Base-by-base conservation (phyloP, 2,797 vertebrate species). In the Allobates femoralis region DNA sequence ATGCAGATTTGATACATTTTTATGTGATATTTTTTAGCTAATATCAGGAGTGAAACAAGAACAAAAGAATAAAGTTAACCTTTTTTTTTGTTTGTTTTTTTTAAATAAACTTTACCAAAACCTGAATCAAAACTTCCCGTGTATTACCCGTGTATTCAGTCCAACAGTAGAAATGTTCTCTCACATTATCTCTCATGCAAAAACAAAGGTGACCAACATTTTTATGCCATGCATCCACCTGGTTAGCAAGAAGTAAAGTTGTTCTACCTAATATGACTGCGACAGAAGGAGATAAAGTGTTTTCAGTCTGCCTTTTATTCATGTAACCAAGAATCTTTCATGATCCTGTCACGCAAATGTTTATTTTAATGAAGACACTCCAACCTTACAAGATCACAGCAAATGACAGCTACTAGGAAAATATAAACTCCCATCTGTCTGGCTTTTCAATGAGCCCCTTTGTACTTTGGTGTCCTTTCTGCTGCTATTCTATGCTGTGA, bases 321-420 rank as follows among this genome's bases (percentile, higher is more conserved):
- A 16, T 18, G 46, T 30, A 74, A 50, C 56, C 85, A 30, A 76
- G 69, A 81, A 87, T 75, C 85, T 82, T 83, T 86, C 60, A 82
- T 58, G 76, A 79, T 81, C 55, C 67, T 81, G 82, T 85, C 58
- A 80, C 82, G 37, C 75, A 79, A 79, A 79, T 87, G 86, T 80
- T 84, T 87, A 79, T 87, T 80, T 81, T 85, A 88, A 88, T 81
- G 83, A 88, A 88, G 83, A 88, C 51, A 85, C 71, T 88, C 50
- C 51, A 85, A 60, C 26, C 50, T 64, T 81, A 77, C 34, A 16
- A 81, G 83, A 85, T 67, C 86, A 85, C 69, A 88, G 78, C 4
- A 73, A 86, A 83, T 82, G 88, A 87, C 46, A 75, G 60, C 37
- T 26, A 85, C 56, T 88, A 76, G 89, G 58, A 84, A 75, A 51